Base-by-base conservation (phyloP, 1,140 invertebrate species). In the Hyposmocoma kahamanoa region DNA sequence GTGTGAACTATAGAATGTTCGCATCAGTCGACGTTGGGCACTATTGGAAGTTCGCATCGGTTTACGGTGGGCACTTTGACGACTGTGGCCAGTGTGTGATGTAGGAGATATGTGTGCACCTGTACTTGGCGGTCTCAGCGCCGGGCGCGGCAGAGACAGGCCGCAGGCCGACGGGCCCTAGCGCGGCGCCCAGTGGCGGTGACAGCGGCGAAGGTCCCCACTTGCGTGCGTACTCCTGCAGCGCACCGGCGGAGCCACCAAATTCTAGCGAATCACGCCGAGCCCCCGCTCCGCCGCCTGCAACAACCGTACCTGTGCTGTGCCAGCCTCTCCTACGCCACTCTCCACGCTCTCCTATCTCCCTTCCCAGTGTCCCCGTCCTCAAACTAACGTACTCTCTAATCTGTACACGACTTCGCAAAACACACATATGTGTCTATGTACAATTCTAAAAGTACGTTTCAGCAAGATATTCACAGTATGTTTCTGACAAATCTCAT, bases 131-230 rank as follows among this genome's bases (percentile, higher is more conserved):
- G 59, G 92, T 92, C 88, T 97, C 96, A 1, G 96, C 96, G 43
- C 96, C 96, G 1, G 96, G 96, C 38, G 96, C 96, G 34, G 94
- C 94, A 9, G 93, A 95, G 26, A 93, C 90, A 86, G 87, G 90
- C 76, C 82, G 89, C 53, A 87, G 71, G 42, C 80, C 82, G 17
- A 84, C 77, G 47, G 83, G 74, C 19, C 79, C 79, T 19, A 83
- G 73, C 47, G 84, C 72, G 60, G 72, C 72, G 51, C 53, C 70
- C 6, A 84, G 75, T 65, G 84, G 80, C 64, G 84, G 84, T 42
- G 84, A 86, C 55, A 86, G 70, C 45, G 80, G 83, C 59, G 80
- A 82, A 47, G 82, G 73, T 17, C 84, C 84, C 84, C 84, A 87
- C 68, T 87, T 87, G 69, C 81, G 79, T 49, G 80, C 73, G 71